Evolutionary conservation across 2,797 vertebrate genomes (phyloP), one percentile per base, ranked within the genome.

Genomic region (Muscicapa comitata): DNA sequence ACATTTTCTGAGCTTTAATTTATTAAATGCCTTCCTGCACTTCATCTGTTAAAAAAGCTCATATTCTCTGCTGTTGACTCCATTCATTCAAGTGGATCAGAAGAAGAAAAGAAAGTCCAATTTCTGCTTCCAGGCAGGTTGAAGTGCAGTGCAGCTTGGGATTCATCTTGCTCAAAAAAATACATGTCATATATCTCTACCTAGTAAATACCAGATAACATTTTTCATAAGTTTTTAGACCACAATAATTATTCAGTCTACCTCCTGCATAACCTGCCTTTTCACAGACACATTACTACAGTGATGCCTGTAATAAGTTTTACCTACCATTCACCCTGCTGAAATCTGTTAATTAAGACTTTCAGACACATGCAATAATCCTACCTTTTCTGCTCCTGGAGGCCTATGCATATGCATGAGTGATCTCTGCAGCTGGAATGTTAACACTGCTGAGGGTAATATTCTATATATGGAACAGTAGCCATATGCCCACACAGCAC

Each of bases 331-430:
- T 92, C 1, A 2, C 66, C 43, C 48, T 25, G 43, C 37, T 91
- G 73, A 90, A 96, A 92, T 93, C 62, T 73, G 67, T 85, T 94
- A 95, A 95, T 95, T 92, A 94, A 95, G 92, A 92, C 93, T 90
- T 95, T 87, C 74, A 95, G 88, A 74, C 70, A 76, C 86, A 92
- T 0, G 10, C 43, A 90, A 61, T 92, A 95, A 90, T 79, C 74
- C 83, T 82, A 7, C 45, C 40, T 88, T 86, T 79, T 67, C 88
- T 86, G 67, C 33, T 94, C 92, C 83, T 95, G 71, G 8, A 94
- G 77, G 88, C 82, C 80, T 61, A 76, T 94, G 83, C 83, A 94
- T 90, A 94, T 88, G 71, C 77, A 90, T 85, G 88, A 96, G 51
- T 29, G 80, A 90, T 90, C 53, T 88, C 67, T 96, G 76, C 77